Base-by-base conservation (phyloP, 1,140 invertebrate species). In the Microplitis mediator region DNA sequence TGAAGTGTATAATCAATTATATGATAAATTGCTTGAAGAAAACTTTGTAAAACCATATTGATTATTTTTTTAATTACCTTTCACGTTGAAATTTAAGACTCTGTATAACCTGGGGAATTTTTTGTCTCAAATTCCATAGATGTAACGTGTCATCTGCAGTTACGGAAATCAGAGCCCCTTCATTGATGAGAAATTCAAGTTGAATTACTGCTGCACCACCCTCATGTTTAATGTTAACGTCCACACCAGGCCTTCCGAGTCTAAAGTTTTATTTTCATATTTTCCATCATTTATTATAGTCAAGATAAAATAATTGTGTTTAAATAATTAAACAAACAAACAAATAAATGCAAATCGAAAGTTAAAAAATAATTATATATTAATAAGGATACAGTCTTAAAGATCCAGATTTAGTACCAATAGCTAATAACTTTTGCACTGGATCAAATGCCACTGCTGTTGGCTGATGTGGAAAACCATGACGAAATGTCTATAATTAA, bases 381-480 rank as follows among this genome's bases (percentile, higher is more conserved):
- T n/a, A 0, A 54, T 92, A 96, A 95, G 94, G 94, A 96, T 98
- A 98, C 95, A 99, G 94, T 89, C 97, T 91, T 72, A 99, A 91
- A 75, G 94, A 95, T 83, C 98, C 98, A 78, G 92, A 92, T 88
- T 97, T 98, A 80, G 97, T 97, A 71, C 98, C 98, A 85, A 99
- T 96, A 51, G 97, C 98, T 80, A 99, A 90, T 63, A 99, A 90
- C 86, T 93, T 95, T 88, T 99, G 98, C 78, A 99, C 93, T 56
- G 98, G 97, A 90, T 99, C 98, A 90, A 96, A 99, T 60, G 97
- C 97, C 85, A 99, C 89, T 52, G 97, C 95, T 75, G 96, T 97
- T 54, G 98, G 98, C 79, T 98, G 95, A 88, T 97, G 95, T 74
- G 98, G 98, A 90, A 99, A 99, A 78, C 98, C 98, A 93, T 99